Base-by-base conservation (phyloP, 64 coral and sea anemone genomes). In the Dendrophyllia cribrosa region DNA sequence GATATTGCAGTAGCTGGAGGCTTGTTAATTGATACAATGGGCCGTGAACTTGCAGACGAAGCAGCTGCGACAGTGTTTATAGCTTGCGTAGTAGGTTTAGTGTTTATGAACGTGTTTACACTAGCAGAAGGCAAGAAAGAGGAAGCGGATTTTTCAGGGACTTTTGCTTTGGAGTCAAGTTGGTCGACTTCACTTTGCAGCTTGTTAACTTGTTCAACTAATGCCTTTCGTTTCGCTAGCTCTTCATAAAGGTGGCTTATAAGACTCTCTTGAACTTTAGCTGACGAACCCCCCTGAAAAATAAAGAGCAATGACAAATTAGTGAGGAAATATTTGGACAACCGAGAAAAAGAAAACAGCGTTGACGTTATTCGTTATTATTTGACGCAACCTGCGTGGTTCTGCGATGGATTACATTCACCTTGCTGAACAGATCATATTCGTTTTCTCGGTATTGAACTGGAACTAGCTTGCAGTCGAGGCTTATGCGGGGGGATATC, bases 191-290 rank as follows among this genome's bases (percentile, higher is more conserved):
- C 91, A 75, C 74, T 86, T 66, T 97, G 81, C 16, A 97, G 86
- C 23, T 86, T 90, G 75, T 65, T 94, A 9, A 97, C 90, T 69
- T 91, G 85, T 16, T 97, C 74, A 13, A 97, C 46, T 58, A 97
- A 72, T 20, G 82, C 90, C 78, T 94, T 97, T 69, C 92, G 62
- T 58, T 87, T 88, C 22, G 77, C 85, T 43, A 80, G 90, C 58
- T 75, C 91, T 68, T 97, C 88, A 21, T 90, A 87, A 13, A 97
- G 79, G 20, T 87, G 88, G 56, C 78, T 93, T 74, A 97, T 94
- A n/a, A 97, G 68, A 46, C 72, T 89, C 64, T 94, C 79, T 26
- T 94, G 82, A 6, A 87, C 89, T 69, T 91, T 72, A 66, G 45
- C 66, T 70, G 46, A 45, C 7, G 88, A 66, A 11, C 62, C 67